phyloP scores from a whole-genome alignment of 53 echinoderm and acorn worm species.

The Crossaster papposus region DNA sequence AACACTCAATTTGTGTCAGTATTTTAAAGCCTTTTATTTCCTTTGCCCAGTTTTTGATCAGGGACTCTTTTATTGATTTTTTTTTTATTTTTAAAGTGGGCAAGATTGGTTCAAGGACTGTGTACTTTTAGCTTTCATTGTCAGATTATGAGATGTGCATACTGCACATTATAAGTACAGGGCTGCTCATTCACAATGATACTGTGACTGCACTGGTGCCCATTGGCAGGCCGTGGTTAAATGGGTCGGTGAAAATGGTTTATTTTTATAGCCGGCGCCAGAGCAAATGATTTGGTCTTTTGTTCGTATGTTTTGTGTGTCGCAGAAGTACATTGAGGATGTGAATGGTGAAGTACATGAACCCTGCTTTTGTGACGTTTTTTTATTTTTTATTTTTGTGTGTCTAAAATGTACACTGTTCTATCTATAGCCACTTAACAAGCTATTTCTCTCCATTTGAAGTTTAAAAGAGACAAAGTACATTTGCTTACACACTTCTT shows the following conservation, averaged over 20 bases:
- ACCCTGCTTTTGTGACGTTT: not conserved
- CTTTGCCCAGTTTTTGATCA: not conserved
- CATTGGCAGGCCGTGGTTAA: conserved; percentile 7
- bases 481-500: too few relatives aligned
- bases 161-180: not conserved
- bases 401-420: not conserved
- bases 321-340: not conserved
- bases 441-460: not conserved
- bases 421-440: not conserved
- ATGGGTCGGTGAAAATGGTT: not conserved
- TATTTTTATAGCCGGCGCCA: conserved; percentile 2
- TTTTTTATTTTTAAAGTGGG: conserved; percentile 47
- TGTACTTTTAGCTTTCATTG: conserved; percentile 20
- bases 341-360: not conserved
- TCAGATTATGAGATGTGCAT: not conserved
- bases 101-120: conserved; percentile 57
- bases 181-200: not conserved
- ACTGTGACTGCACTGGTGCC: not conserved
- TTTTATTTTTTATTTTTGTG: not conserved
- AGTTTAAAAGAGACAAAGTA: too few relatives aligned
- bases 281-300: conserved; percentile 5
- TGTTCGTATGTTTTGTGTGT: not conserved
- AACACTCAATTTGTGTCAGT: not conserved
- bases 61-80: conserved; percentile 2
- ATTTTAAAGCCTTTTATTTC: conserved; percentile 25